phyloP scores from a whole-genome alignment of 2,888 invertebrate genomes.

The Drosophila cognata region DNA sequence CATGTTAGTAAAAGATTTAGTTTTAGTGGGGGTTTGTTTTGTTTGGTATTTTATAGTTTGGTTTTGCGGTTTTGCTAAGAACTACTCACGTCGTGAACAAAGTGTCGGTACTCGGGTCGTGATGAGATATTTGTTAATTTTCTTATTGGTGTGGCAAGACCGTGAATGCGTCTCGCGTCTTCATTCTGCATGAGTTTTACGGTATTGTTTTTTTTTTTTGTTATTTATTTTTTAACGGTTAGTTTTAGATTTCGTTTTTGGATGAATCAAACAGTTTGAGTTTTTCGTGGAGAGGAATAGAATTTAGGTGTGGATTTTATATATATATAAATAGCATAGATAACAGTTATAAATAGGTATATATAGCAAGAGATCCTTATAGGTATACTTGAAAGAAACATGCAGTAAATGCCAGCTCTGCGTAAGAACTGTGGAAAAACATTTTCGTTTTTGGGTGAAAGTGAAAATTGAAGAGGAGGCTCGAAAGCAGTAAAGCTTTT shows the following conservation, averaged over 20 bases:
- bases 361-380: conserved; percentile 44
- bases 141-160: conserved; percentile 85
- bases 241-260: conserved; percentile 39
- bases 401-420: conserved; percentile 30
- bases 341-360: conserved; percentile 29
- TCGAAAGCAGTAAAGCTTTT: conserved; percentile 67
- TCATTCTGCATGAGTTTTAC: conserved; percentile 84
- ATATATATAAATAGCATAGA: conserved; percentile 41
- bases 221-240: conserved; percentile 46
- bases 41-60: conserved; percentile 24
- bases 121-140: conserved; percentile 85
- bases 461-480: conserved; percentile 51
- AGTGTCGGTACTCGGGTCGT: conserved; percentile 86
- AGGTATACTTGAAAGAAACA: conserved; percentile 43
- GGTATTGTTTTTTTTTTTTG: conserved; percentile 52
- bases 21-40: conserved; percentile 24
- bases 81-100: conserved; percentile 86
- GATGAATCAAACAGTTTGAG: conserved; percentile 49
- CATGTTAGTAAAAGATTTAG: conserved; percentile 39
- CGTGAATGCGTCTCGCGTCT: conserved; percentile 85
- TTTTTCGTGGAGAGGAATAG: conserved; percentile 75
- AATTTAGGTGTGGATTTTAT: conserved; percentile 70
- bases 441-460: conserved; percentile 25
- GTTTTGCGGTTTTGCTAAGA: conserved; percentile 65
- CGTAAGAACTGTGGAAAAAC: conserved; percentile 4